Percentiles rank a stretch among this genome's conserved stretches.
Conservation (phyloP, 2,888 invertebrate genomes). For the Rapana venosa region DNA sequence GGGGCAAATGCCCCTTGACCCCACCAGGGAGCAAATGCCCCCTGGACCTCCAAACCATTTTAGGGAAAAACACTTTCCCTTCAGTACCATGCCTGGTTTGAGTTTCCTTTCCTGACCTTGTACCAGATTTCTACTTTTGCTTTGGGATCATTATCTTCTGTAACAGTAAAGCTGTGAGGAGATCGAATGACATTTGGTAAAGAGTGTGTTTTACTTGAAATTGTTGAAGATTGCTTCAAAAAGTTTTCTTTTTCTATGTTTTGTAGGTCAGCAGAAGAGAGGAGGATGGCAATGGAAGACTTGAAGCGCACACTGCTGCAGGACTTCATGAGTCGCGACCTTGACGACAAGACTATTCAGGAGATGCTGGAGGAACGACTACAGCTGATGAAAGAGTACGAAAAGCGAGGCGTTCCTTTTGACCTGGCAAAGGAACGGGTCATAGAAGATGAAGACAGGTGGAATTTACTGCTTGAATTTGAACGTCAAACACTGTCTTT, state of each 20-base stretch:
- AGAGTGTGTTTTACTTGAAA: too few species aligned
- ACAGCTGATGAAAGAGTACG: conserved; percentile 26
- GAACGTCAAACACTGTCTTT: conserved; percentile 32
- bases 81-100: too few species aligned
- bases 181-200: too few species aligned
- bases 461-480: conserved; percentile 37
- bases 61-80: too few species aligned
- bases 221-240: too few species aligned
- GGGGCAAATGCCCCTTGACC: too few species aligned
- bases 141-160: too few species aligned
- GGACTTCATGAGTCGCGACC: conserved; percentile 26
- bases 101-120: too few species aligned
- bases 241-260: neutral
- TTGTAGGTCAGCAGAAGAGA: conserved; percentile 13
- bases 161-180: too few species aligned
- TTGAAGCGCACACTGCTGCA: conserved; percentile 10
- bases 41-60: too few species aligned
- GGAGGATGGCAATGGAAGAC: neutral
- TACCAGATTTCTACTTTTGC: too few species aligned
- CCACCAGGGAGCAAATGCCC: too few species aligned
- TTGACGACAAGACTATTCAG: neutral
- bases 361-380: conserved; percentile 25
- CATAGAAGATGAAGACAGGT: conserved; percentile 34
- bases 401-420: conserved; percentile 37
- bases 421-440: conserved; percentile 32